Evolutionary conservation across 2,113 vertebrate genomes (phyloP), one percentile per base, ranked within the genome.

Genomic region (Eonycteris spelaea): DNA sequence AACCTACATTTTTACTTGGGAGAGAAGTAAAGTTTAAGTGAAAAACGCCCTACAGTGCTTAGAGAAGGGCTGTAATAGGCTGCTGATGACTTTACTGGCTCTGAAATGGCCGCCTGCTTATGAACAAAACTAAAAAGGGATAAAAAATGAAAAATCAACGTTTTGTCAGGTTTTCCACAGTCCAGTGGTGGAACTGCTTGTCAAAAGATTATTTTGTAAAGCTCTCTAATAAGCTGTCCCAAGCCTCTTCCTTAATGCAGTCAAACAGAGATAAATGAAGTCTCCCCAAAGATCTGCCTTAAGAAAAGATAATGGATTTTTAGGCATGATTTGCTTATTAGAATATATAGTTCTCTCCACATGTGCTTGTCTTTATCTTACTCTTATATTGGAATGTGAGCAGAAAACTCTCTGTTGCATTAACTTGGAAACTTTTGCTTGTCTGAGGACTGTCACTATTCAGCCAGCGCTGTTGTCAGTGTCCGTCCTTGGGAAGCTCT

Each of bases 261-360:
- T 97, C 71, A 96, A 97, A 84, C 10, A 0, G 1, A 96, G 78
- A 97, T 96, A 97, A 97, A 97, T 95, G 92, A 97, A 65, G 73
- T 87, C 48, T 89, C 93, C 33, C 90, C n/a, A 33, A 88, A 95
- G 91, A 96, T 61, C 79, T 74, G 6, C 10, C 45, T 30, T 21
- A 84, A 70, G 86, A 88, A 71, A 8, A 93, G 75, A 77, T 97
- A 95, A 95, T 91, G 68, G 96, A 83, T 92, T 97, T 82, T 84
- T 38, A 93, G 92, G 35, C 26, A 22, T 79, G 79, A 79, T 35
- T 3, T 86, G 67, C 51, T 92, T 96, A 71, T 95, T 77, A 96
- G 88, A 51, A 77, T 13, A 43, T 15, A 19, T 0, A 67, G 63
- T 86, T 1, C 0, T 67, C 51, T 68, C 13, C 83, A 93, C 53